Conservation (phyloP, 2,888 invertebrate genomes). For the Merodon equestris region DNA sequence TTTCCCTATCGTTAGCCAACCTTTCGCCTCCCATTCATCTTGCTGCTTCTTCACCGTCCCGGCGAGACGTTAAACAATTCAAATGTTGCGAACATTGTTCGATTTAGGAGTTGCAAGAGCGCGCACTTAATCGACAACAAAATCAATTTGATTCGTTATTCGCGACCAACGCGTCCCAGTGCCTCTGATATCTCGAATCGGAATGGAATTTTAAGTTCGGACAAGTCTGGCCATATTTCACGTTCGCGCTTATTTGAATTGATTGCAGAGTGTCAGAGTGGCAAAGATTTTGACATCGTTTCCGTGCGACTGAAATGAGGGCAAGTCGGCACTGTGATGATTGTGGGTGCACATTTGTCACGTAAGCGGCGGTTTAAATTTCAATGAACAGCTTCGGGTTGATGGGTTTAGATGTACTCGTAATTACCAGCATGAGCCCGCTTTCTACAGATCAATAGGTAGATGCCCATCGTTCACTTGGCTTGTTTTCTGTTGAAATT, state of each 20-base stretch:
- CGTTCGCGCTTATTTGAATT: slow-evolving; percentile 6
- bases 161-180: neutral
- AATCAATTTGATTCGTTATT: slow-evolving; percentile 31
- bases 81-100: slow-evolving; percentile 6
- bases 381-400: slow-evolving; percentile 10
- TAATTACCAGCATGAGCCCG: slow-evolving; percentile 42
- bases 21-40: too few relatives aligned
- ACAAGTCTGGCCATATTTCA: slow-evolving; percentile 9
- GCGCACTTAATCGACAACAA: slow-evolving; percentile 23
- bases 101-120: slow-evolving; percentile 37
- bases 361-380: slow-evolving; percentile 49
- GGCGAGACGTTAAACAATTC: neutral
- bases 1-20: too few relatives aligned
- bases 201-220: slow-evolving; percentile 41
- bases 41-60: too few relatives aligned
- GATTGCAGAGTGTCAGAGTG: slow-evolving; percentile 7
- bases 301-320: slow-evolving; percentile 52
- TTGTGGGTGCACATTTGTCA: slow-evolving; percentile 43
- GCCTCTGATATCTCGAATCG: neutral
- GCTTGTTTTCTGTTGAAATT: neutral
- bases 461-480: slow-evolving; percentile 7
- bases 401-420: too few relatives aligned
- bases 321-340: slow-evolving; percentile 36
- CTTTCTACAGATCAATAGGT: slow-evolving; percentile 24
- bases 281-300: slow-evolving; percentile 51